Percentiles rank a stretch among this genome's conserved stretches.
Evolutionary conservation across 2,888 invertebrate genomes (phyloP).

Genomic region (Synergus gifuensis): DNA sequence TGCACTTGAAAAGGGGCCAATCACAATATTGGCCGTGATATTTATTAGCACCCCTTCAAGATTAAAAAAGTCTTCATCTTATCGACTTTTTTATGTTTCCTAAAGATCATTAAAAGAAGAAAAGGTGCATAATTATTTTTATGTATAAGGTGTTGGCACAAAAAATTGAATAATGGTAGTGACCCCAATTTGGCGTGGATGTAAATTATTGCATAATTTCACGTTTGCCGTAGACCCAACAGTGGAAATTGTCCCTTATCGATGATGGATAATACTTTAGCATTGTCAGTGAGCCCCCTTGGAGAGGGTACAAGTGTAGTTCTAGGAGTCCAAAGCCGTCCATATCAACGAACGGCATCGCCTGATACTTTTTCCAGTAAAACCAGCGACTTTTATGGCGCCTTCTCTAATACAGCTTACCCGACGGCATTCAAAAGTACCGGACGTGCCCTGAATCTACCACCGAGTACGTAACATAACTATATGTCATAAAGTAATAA

Average conservation of each 20-base stretch:
- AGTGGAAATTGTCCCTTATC: conserved; percentile 78
- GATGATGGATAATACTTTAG: conserved; percentile 59
- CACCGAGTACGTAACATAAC: conserved; percentile 59
- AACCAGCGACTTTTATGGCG: conserved; percentile 61
- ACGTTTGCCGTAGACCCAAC: conserved; percentile 77
- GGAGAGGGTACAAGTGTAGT: conserved; percentile 54
- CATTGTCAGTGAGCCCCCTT: conserved; percentile 61
- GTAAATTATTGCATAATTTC: neutral
- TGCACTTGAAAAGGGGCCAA: too few relatives aligned
- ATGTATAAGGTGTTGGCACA: neutral
- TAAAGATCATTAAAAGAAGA: neutral
- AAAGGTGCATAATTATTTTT: neutral
- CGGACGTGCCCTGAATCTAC: conserved; percentile 61
- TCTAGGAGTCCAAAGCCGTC: conserved; percentile 57
- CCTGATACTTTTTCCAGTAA: conserved; percentile 64
- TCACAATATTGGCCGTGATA: too few relatives aligned
- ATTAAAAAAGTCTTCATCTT: neutral
- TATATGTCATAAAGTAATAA: conserved; percentile 37
- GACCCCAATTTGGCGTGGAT: neutral
- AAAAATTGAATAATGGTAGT: neutral
- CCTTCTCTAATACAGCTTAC: conserved; percentile 61
- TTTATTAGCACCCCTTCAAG: too few relatives aligned
- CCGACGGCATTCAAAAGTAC: conserved; percentile 63
- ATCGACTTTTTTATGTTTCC: neutral
- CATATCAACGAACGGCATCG: conserved; percentile 61